Evolutionary conservation across 37 sponge, comb jelly and placozoan genomes (phyloP).

Genomic region (Oscarella lobularis): DNA sequence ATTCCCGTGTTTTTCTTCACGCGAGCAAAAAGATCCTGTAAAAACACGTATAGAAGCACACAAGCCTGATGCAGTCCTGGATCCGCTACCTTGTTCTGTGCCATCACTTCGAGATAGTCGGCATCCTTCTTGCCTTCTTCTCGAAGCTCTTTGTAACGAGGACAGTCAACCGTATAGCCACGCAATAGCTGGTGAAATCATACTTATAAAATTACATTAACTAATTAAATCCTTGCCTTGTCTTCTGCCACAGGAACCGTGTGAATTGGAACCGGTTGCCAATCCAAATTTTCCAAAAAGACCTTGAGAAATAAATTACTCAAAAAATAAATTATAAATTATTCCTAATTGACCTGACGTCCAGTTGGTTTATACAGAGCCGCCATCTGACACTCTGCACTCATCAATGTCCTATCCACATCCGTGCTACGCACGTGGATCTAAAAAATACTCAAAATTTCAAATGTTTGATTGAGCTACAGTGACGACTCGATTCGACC

Average conservation of each 20-base stretch:
- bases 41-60: too few relatives aligned
- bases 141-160: neutral
- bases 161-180: neutral
- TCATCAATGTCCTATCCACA: slow-evolving; percentile 94
- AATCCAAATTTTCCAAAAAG: slow-evolving; percentile 19
- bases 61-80: too few relatives aligned
- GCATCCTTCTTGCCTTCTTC: neutral
- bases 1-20: neutral
- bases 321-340: neutral
- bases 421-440: slow-evolving; percentile 79
- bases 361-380: slow-evolving; percentile 54
- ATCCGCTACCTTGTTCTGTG: neutral
- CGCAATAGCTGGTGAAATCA: neutral
- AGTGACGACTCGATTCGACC: neutral
- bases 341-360: slow-evolving; percentile 15
- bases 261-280: slow-evolving; percentile 95
- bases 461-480: neutral
- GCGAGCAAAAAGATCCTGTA: too few relatives aligned
- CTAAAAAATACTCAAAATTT: slow-evolving; percentile 15
- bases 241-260: slow-evolving; percentile 48
- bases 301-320: slow-evolving; percentile 4
- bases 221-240: slow-evolving; percentile 10
- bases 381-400: slow-evolving; percentile 58
- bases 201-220: neutral
- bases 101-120: neutral